These are phyloP conservation scores for Megamerina dolium DNA, from an alignment of 2,888 invertebrate genomes.

Conservation along the genomic window DNA sequence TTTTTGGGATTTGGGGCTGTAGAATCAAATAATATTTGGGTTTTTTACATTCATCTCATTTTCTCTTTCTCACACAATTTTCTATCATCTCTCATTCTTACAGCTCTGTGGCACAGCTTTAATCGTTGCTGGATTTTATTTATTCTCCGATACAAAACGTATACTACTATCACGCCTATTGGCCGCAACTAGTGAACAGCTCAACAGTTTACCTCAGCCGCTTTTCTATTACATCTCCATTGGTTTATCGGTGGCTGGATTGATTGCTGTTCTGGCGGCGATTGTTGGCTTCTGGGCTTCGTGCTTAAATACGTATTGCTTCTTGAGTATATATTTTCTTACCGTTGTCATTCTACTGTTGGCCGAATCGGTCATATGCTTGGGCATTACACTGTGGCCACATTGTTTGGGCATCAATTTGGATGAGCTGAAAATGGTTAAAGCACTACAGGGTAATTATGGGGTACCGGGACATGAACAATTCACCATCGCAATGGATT, in stretches of 20 bases:
- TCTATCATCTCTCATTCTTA: constrained; percentile 28
- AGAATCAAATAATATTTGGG: too few relatives aligned
- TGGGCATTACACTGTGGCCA: constrained; percentile 69
- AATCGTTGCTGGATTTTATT: constrained; percentile 65
- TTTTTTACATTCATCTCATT: too few relatives aligned
- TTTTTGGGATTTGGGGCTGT: too few relatives aligned
- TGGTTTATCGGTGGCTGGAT: constrained; percentile 62
- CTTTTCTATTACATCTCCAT: constrained; percentile 72
- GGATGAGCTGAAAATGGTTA: constrained; percentile 62
- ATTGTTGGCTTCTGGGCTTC: constrained; percentile 78
- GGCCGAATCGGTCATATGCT: constrained; percentile 65
- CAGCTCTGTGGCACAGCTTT: constrained; percentile 68
- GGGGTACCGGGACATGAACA: constrained; percentile 64
- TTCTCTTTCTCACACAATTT: too few relatives aligned
- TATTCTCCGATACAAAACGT: constrained; percentile 66
- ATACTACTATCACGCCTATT: constrained; percentile 67
- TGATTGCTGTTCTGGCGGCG: constrained; percentile 62
- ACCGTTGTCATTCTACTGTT: constrained; percentile 62
- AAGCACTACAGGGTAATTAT: constrained; percentile 68
- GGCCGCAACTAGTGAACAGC: constrained; percentile 53
- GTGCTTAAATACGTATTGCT: constrained; percentile 66
- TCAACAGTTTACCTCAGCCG: constrained; percentile 60
- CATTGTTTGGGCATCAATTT: constrained; percentile 68
- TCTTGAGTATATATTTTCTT: constrained; percentile 68
- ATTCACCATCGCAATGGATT: constrained; percentile 74